Base-by-base conservation (phyloP, 1,140 invertebrate genomes). In the Sitodiplosis mosellana region DNA sequence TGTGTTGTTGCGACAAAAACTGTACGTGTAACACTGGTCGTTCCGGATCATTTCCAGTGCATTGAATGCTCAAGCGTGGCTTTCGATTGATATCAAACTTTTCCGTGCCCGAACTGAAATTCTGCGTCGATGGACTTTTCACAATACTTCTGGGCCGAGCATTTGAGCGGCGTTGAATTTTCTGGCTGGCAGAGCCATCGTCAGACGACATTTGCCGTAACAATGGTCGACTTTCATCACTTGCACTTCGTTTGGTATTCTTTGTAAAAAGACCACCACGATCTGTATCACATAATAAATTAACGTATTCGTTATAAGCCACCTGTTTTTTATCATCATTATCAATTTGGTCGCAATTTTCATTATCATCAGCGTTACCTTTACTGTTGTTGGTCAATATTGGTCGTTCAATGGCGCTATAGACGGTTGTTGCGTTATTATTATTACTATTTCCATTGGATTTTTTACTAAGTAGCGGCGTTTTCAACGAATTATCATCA, bases 81-180 rank as follows among this genome's bases (percentile, higher is more conserved):
- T 42, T 22, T 41, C 40, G 17, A 5, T 20, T 18, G 10, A 36
- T 14, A 38, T 46, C 18, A 20, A 12, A 20, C 10, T 36, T n/a
- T 20, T 46, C 14, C 5, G n/a, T 38, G 5, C 8, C 10, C 19
- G 7, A 20, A 17, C 38, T 15, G 22, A 52, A 48, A 27, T 45
- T 50, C 33, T 48, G 27, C 11, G 45, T 17, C n/a, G 55, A 56
- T 11, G 52, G 49, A 22, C 51, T 53, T 49, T 56, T 56, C 11
- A 56, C 55, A 19, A 56, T 56, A 45, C 54, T 53, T 46, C 53
- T 55, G 6, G 52, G 54, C 20, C 12, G 3, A 3, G 17, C 2
- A 14, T n/a, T 38, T 14, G 36, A 38, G 5, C 36, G 3, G 36
- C 17, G 17, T 17, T 17, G 36, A 17, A 38, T 38, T n/a, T 17